Percentiles rank a stretch among this genome's conserved stretches.
These are phyloP conservation scores for Matsumurasca onukii DNA, from an alignment of 1,140 invertebrate genomes.

Conservation along the genomic window DNA sequence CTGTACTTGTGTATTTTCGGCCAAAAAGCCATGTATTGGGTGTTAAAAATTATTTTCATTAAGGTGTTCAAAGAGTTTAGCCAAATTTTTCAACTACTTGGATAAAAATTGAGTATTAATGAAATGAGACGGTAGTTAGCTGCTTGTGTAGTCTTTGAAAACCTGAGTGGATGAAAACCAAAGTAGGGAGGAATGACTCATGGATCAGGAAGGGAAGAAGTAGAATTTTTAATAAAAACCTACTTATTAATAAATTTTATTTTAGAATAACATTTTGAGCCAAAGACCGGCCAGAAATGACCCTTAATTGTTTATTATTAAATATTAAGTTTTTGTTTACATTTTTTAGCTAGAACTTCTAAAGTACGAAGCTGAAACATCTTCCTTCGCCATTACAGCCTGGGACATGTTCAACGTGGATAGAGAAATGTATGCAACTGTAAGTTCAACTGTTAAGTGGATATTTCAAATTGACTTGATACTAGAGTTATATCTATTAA, in stretches of 20 bases:
- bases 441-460: neutral
- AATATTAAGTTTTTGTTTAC: neutral
- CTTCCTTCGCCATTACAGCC: slow-evolving; percentile 8
- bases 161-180: neutral
- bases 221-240: neutral
- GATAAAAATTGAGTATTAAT: too few relatives aligned
- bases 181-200: neutral
- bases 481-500: too few relatives aligned
- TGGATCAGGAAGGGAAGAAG: neutral
- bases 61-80: too few relatives aligned
- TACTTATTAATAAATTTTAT: neutral
- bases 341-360: slow-evolving; percentile 12
- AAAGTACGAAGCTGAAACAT: neutral
- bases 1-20: too few relatives aligned
- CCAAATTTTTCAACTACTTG: too few relatives aligned
- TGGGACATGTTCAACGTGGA: slow-evolving; percentile 26
- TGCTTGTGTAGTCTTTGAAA: too few relatives aligned
- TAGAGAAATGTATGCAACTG: slow-evolving; percentile 25
- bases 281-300: too few relatives aligned
- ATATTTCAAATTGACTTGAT: neutral
- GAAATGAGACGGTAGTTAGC: too few relatives aligned
- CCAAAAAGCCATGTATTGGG: too few relatives aligned
- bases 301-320: neutral
- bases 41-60: too few relatives aligned
- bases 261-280: too few relatives aligned